Evolutionary conservation across 2,797 vertebrate genomes (phyloP), one percentile per base, ranked within the genome.

Genomic region (Cyprinella venusta): DNA sequence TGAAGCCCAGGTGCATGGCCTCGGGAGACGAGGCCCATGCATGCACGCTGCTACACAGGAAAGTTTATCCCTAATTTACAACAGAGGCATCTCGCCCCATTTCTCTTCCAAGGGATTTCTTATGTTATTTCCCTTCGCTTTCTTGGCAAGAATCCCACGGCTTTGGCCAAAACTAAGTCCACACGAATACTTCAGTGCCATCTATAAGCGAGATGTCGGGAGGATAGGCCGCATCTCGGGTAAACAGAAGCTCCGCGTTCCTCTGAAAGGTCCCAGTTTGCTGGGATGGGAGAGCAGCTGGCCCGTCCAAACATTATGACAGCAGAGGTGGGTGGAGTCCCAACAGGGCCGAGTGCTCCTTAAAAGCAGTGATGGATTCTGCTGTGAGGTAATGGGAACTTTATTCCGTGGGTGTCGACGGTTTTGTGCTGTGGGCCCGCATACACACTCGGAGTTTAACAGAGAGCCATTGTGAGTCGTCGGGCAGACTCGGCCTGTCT

Each of bases 1-100:
- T 92, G 91, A 92, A 93, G 93, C 89, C 94, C 93, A 95, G 93
- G 93, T 95, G 93, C 92, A 93, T 93, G 82, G 93, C 93, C 94
- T 93, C 91, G 80, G 93, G 94, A 94, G 89, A 83, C 30, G 38
- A 84, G 91, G 90, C 88, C 86, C 79, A 85, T 84, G 88, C 90
- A 90, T 91, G 89, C 88, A 87, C 90, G 82, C 88, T 84, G 91
- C 38, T 70, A 40, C 88, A 90, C 86, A 92, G 91, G 92, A 92
- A 88, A 92, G 91, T 91, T 92, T 92, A 94, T 93, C 92, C 92
- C 88, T 92, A 92, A 92, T 94, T 93, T 92, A 92, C 90, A 90
- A 90, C 87, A 90, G 90, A 90, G 91, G 85, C 79, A 87, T 74
- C 82, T 77, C 33, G 52, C 54, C 83, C 85, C 69, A 68, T 84